A percentile compares a stretch with the other conserved stretches of the same genome.
Evolutionary conservation across 1,140 invertebrate genomes (phyloP).

Genomic region (Cherax destructor): DNA sequence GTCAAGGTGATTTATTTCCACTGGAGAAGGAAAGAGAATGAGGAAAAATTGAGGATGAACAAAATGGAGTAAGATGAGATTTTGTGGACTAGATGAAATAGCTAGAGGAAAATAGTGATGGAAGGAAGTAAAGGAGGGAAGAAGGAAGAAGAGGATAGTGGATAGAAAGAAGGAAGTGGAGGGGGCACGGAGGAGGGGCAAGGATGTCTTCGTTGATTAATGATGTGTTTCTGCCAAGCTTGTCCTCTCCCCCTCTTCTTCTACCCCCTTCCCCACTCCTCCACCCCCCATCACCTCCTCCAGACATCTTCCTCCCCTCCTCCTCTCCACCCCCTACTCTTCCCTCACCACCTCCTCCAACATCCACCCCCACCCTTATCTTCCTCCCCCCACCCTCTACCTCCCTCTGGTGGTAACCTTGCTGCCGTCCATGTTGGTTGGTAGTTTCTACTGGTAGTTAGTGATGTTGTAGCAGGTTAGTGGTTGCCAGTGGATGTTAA

Average conservation of each 20-base stretch:
- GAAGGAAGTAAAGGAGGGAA: background rate
- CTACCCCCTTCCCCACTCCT: too few relatives aligned
- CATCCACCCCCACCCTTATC: too few relatives aligned
- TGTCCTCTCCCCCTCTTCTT: background rate
- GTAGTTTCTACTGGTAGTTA: background rate
- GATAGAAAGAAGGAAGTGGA: background rate
- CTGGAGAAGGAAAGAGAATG: too few relatives aligned
- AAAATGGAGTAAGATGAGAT: too few relatives aligned
- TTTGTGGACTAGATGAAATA: too few relatives aligned
- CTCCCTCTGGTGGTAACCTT: constrained; percentile 7
- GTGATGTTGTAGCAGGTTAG: background rate
- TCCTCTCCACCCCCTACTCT: too few relatives aligned
- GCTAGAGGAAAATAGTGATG: background rate
- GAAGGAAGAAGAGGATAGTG: background rate
- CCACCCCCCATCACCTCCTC: background rate
- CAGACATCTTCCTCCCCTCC: too few relatives aligned
- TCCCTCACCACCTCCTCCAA: background rate
- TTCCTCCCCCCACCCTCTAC: too few relatives aligned
- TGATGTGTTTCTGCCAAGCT: constrained; percentile 53
- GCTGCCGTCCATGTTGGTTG: constrained; percentile 19
- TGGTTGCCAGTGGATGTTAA: background rate
- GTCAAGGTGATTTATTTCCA: too few relatives aligned
- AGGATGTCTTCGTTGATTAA: constrained; percentile 55
- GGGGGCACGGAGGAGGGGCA: constrained; percentile 13
- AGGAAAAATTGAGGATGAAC: too few relatives aligned